These are phyloP conservation scores for Aelia acuminata DNA, from an alignment of 2,888 invertebrate genomes.

Conservation along the genomic window DNA sequence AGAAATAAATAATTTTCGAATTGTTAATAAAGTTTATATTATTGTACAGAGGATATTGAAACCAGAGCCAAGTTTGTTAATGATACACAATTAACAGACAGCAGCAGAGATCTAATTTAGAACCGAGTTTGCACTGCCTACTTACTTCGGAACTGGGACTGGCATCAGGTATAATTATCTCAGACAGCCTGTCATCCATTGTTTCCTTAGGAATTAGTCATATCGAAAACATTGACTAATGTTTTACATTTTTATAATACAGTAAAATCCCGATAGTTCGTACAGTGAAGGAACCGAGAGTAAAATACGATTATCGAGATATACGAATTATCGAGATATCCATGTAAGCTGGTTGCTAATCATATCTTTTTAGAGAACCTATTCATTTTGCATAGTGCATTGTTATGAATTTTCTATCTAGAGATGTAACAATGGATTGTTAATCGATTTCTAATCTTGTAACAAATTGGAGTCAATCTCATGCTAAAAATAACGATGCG, in stretches of 20 bases:
- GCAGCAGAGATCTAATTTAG: background rate
- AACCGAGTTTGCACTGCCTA: background rate
- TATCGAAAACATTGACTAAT: too few relatives aligned
- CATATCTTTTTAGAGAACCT: too few relatives aligned
- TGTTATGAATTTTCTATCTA: too few relatives aligned
- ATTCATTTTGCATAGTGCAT: too few relatives aligned
- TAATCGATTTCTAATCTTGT: too few relatives aligned
- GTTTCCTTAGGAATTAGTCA: background rate
- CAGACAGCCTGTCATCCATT: background rate
- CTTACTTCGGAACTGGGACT: background rate
- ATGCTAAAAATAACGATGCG: too few relatives aligned
- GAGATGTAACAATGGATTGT: too few relatives aligned
- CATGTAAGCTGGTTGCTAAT: too few relatives aligned
- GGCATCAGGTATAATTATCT: background rate
- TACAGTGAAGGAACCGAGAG: background rate
- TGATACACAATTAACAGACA: background rate
- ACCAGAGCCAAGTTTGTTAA: background rate
- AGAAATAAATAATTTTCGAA: background rate
- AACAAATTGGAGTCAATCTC: too few relatives aligned
- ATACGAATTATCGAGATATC: too few relatives aligned
- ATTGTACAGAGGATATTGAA: background rate
- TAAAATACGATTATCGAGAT: too few relatives aligned
- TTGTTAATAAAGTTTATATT: background rate
- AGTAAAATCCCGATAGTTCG: background rate
- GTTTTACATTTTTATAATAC: background rate